Evolutionary conservation across 2,888 invertebrate species (phyloP), one percentile per base, ranked within the genome.

Genomic region (Rhingia campestris): DNA sequence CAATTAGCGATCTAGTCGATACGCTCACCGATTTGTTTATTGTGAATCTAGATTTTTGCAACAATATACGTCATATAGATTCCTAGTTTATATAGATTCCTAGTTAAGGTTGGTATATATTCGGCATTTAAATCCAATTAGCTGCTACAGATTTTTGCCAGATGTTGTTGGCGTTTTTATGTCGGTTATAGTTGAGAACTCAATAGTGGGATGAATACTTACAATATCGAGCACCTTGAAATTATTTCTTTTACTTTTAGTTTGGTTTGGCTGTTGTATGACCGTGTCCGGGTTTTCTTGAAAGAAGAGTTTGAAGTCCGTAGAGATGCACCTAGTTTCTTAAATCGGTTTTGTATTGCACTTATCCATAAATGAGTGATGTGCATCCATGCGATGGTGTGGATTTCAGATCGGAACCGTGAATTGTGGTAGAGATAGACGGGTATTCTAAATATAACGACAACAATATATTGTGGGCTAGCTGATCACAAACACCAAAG

Each of bases 351-450:
- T 70, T 70, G 33, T 61, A 45, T 70, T 77, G 69, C 76, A 70
- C 12, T 56, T 70, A 54, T 35, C 14, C 37, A 35, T 37, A 56
- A 49, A 61, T 69, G 67, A 63, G 61, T 22, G 30, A 22, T 81
- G 81, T 66, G 81, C 81, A 81, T 53, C 81, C 66, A 81, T 63
- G 76, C 81, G 76, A 12, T 72, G 61, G 76, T 76, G 66, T 81
- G 66, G 49, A 76, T 81, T 81, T 61, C 76, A 81, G 49, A 72
- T 76, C 59, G 66, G 58, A 74, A 74, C 37, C 58, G 64, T 81
- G 56, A 37, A 63, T 9, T 33, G 54, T 37, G 22, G 45, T 37
- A 37, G 53, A 32, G 32, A 33, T 39, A 7, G 12, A 54, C 45
- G 10, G 39, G 30, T 30, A 22, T 10, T 53, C 33, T 10, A 59